phyloP scores from a whole-genome alignment of 2,113 vertebrate genomes.

The Nothoprocta perdicaria region DNA sequence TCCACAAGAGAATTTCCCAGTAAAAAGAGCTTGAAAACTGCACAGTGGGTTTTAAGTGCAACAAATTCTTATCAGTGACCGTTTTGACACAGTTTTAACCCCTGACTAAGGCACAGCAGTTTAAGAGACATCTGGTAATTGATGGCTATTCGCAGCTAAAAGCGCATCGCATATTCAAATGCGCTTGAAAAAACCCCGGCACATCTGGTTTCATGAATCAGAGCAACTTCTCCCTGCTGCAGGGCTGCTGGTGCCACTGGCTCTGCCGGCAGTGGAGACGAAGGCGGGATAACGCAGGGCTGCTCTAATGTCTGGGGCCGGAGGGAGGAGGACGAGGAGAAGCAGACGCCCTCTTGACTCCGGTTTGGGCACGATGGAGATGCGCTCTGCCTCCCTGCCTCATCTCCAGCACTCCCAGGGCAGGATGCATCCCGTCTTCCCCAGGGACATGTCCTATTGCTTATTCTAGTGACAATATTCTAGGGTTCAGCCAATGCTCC shows the following conservation, averaged over 20 bases:
- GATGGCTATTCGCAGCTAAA: slow-evolving; percentile 23
- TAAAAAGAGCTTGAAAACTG: not conserved
- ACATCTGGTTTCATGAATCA: slow-evolving; percentile 31
- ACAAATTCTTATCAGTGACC: not conserved
- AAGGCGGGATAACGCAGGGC: not conserved
- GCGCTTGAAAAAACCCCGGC: slow-evolving; percentile 5
- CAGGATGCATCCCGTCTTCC: not conserved
- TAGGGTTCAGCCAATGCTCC: not conserved
- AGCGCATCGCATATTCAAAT: slow-evolving; percentile 59
- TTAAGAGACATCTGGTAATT: slow-evolving; percentile 54
- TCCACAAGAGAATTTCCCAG: not conserved
- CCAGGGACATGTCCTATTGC: not conserved
- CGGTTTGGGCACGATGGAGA: not conserved
- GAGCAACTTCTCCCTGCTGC: not conserved
- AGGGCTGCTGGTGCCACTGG: not conserved
- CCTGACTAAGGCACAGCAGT: slow-evolving; percentile 3
- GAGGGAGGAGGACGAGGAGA: not conserved
- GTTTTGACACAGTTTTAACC: slow-evolving; percentile 44
- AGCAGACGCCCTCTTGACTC: not conserved
- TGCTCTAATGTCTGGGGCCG: not conserved
- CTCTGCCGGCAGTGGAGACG: not conserved
- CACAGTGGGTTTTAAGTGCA: not conserved
- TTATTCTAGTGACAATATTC: not conserved
- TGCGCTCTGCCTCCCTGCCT: not conserved
- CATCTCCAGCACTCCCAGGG: not conserved